Base-by-base conservation (phyloP, 2,113 vertebrate genomes). In the Sphyrna mokarran region DNA sequence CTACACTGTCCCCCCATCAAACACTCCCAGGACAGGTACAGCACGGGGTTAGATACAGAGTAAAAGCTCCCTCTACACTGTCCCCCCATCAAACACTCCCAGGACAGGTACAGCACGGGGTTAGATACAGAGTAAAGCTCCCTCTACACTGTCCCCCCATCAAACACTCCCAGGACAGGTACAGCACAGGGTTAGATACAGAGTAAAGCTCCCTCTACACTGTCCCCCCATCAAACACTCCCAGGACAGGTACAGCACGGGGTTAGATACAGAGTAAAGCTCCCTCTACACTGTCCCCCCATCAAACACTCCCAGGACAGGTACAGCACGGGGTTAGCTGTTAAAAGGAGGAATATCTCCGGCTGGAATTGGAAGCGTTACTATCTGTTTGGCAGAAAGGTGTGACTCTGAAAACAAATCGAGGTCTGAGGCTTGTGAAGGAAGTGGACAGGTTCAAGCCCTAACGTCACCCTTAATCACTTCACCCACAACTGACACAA, bases 211-310 rank as follows among this genome's bases (percentile, higher is more conserved):
- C 29, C 54, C 87, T 54, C 85, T 54, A 54, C 40, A 26, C 48
- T 10, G 66, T 20, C 43, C 83, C 43, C 83, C 83, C 20, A 23
- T 48, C 83, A 43, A 40, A 86, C 40, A 86, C 83, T 86, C 40
- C 80, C 37, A 86, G 20, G 40, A 16, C 80, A 85, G 37, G 37
- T 37, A 37, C n/a, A 40, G 69, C 69, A 69, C 13, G 10, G 14
- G 78, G 61, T 83, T 83, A 83, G 37, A 83, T 85, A 86, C 83
- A 86, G 40, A 86, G 40, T 90, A 61, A 90, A 90, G 26, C 54
- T 90, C 54, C 66, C 66, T 18, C 66, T 68, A 20, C 14, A 18
- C 72, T 33, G 29, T 76, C 33, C 72, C 29, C 43, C 43, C 43
- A 48, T 48, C 43, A 48, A 33, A 33, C 8, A 33, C 72, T 33